Base-by-base conservation (phyloP, 2,797 vertebrate species). In the Halcyon smyrnensis region DNA sequence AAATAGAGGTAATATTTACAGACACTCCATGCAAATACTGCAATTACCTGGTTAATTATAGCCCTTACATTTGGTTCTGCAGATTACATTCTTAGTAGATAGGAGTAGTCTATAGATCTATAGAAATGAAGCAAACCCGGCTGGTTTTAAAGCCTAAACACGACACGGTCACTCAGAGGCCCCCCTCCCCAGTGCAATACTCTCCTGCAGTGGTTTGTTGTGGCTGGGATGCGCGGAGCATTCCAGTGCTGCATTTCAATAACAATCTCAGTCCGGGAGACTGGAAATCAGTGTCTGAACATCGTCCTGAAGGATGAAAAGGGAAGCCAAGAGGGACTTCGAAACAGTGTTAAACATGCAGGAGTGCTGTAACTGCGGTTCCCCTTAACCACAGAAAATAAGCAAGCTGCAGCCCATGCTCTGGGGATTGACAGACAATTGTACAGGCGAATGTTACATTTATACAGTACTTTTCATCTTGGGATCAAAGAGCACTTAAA, bases 31-130 rank as follows among this genome's bases (percentile, higher is more conserved):
- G 18, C 86, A 97, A 97, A 96, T 94, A 95, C 92, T 97, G 95
- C 95, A 97, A 97, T 97, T 97, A 96, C 90, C 94, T 92, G 92
- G 96, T 96, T 97, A 97, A 96, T 97, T 97, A 87, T 53, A 89
- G 94, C 67, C 94, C 84, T 92, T 94, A 50, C n/a, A 46, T 75
- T 95, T 82, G 75, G 69, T 57, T 93, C 84, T 84, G 90, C 68
- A 69, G 94, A 95, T 95, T 89, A 83, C 32, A 41, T 78, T 87
- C 86, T 79, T 70, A 62, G 36, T 30, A 62, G 41, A 28, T 39
- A 36, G 88, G 30, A 93, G 85, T 14, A 62, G 54, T 30, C 73
- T 75, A 87, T 41, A 80, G 45, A 51, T 77, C 56, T 24, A 7
- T 20, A 19, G 37, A 92, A 90, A 30, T 62, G 74, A 39, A 67